Percentiles rank a stretch among this genome's conserved stretches.
Evolutionary conservation across 2,888 invertebrate genomes (phyloP).

Genomic region (Nephrotoma flavescens): DNA sequence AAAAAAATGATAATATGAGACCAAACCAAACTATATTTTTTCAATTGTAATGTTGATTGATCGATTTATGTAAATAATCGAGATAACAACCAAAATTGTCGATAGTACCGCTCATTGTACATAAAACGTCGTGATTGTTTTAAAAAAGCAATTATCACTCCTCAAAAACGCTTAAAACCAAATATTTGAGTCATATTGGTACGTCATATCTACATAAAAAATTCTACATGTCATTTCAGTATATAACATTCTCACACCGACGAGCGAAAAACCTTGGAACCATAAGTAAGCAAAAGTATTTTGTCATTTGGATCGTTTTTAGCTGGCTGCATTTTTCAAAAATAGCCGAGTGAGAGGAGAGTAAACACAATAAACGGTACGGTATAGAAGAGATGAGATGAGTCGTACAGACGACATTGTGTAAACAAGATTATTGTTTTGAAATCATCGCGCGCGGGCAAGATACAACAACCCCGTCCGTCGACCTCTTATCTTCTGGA

Average conservation of each 20-base stretch:
- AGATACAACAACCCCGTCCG: not conserved
- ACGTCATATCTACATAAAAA: not conserved
- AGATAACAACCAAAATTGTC: not conserved
- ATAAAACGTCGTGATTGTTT: no score
- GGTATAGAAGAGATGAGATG: not conserved
- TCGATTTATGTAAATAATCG: not conserved
- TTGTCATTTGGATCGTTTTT: not conserved
- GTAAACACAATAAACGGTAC: not conserved
- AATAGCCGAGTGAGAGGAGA: not conserved
- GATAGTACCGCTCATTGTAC: not conserved
- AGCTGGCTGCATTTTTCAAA: not conserved
- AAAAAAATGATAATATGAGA: not conserved
- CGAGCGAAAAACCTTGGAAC: not conserved
- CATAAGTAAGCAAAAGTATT: not conserved
- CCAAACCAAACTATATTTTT: not conserved
- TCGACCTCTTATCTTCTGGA: not conserved
- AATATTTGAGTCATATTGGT: not conserved
- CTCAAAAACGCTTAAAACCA: not conserved
- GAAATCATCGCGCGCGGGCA: not conserved
- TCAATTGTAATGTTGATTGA: not conserved
- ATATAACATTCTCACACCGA: not conserved
- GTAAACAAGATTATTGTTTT: not conserved
- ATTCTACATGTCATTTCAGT: not conserved
- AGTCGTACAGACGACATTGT: not conserved
- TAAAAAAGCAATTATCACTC: no score